These are phyloP conservation scores for Apantesis nais DNA, from an alignment of 2,888 invertebrate species.

Conservation along the genomic window DNA sequence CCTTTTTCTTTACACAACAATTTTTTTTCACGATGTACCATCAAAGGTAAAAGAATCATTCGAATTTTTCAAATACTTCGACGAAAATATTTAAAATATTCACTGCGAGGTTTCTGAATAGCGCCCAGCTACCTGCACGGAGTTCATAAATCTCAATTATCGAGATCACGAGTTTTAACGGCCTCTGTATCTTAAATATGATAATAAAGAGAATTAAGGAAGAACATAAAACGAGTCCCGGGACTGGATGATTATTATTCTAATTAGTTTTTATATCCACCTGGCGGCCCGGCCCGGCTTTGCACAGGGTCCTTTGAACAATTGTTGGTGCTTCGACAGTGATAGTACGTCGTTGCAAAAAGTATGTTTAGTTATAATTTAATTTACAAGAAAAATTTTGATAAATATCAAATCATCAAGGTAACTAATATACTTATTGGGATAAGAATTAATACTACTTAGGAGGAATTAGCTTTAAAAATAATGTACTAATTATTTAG, in stretches of 20 bases:
- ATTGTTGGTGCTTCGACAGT: no score
- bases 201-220: constrained; percentile 4
- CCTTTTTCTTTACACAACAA: no score
- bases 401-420: no score
- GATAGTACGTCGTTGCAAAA: no score
- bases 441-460: no score
- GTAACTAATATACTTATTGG: no score
- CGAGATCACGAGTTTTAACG: not conserved
- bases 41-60: not conserved
- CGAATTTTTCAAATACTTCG: not conserved
- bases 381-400: no score
- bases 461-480: no score
- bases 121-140: not conserved
- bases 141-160: constrained; percentile 15
- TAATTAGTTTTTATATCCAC: not conserved
- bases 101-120: not conserved
- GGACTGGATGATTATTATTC: not conserved
- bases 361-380: no score
- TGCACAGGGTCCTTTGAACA: no score
- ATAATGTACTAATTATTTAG: no score
- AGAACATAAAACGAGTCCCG: not conserved
- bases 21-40: not conserved
- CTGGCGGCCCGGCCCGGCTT: no score
- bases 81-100: not conserved
- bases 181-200: not conserved